Conservation (phyloP, 2,113 vertebrate species). For the Sapajus apella region DNA sequence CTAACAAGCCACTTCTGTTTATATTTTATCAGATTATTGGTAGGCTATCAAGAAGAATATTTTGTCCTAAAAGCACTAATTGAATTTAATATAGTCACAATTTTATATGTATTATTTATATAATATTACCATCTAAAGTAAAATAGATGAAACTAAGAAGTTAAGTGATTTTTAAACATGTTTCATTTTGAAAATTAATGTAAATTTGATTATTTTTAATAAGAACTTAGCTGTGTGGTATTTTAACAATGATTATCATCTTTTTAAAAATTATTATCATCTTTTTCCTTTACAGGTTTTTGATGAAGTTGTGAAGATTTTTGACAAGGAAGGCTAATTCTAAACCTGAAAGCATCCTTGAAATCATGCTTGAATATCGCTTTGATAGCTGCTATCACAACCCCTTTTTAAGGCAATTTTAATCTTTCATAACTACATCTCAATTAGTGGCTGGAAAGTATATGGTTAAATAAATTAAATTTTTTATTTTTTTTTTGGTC, state of each 20-base stretch:
- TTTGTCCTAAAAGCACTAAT: constrained; percentile 37
- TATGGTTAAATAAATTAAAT: constrained; percentile 73
- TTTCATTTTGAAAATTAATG: constrained; percentile 52
- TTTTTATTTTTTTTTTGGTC: constrained; percentile 65
- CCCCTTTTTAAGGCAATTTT: constrained; percentile 82
- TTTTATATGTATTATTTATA: constrained; percentile 24
- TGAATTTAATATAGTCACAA: not conserved
- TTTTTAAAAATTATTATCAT: constrained; percentile 46
- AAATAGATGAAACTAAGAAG: constrained; percentile 39
- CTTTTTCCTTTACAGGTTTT: constrained; percentile 91
- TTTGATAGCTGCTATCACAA: constrained; percentile 85
- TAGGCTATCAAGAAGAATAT: not conserved
- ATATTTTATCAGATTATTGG: not conserved
- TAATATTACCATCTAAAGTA: not conserved
- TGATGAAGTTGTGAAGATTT: constrained; percentile 91
- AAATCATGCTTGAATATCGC: constrained; percentile 85
- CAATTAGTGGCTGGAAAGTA: constrained; percentile 78
- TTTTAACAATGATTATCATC: constrained; percentile 16
- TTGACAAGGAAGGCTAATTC: constrained; percentile 92
- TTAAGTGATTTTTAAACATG: not conserved
- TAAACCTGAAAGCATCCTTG: constrained; percentile 64
- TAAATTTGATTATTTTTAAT: constrained; percentile 24
- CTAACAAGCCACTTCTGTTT: not conserved
- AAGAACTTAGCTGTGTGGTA: not conserved
- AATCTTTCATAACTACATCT: constrained; percentile 80